Base-by-base conservation (phyloP, 2,113 vertebrate genomes). In the Polyodon spathula region DNA sequence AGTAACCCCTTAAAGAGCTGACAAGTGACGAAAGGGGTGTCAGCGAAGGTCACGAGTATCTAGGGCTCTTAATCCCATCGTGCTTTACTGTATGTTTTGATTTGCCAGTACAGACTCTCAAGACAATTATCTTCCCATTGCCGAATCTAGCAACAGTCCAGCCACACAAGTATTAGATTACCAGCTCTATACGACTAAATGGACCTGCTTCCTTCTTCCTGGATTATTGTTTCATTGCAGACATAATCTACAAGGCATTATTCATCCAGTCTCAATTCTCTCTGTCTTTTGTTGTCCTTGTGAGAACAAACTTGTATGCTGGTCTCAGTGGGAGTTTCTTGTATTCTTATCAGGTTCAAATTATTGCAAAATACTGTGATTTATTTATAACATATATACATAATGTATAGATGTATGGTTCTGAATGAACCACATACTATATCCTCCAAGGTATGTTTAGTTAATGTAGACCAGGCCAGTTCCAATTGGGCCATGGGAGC, bases 1-100 rank as follows among this genome's bases (percentile, higher is more conserved):
- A 81, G 81, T 83, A 76, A 72, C 68, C 75, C 78, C 79, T 80
- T 81, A 81, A 83, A 78, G 72, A 71, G 78, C 73, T 80, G 82
- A 84, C 72, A 73, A 78, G 83, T 67, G 88, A 88, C 84, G 88
- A 91, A 89, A 91, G 82, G 79, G 82, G 84, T 87, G 87, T 87
- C 84, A 75, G 76, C 77, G 73, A 82, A 81, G 89, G 87, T 91
- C 88, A 90, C 53, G 40, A 68, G 78, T 85, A 86, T 86, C 87
- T 81, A 78, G 80, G 76, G 77, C 71, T 77, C 68, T 77, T 78
- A 80, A 89, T 90, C 84, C 68, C 84, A 83, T 83, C 81, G 83
- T 85, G 78, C 73, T 64, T 50, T 70, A 73, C 64, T 68, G 77
- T 76, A 75, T 78, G 84, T 89, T 78, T 67, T 86, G 81, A 82